Conservation (phyloP, 1,140 invertebrate species). For the Listronotus bonariensis region DNA sequence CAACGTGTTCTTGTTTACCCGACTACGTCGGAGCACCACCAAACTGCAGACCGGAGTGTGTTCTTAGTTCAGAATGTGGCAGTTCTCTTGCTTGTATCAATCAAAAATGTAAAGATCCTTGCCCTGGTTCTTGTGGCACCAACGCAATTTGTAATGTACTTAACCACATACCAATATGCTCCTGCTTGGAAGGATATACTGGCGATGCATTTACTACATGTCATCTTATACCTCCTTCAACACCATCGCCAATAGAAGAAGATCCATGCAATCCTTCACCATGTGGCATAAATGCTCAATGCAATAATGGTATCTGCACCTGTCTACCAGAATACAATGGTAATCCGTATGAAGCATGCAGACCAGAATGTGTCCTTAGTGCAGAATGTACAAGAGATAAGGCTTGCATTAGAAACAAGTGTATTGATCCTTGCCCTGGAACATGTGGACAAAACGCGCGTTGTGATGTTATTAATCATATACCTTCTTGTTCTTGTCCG, state of each 20-base stretch:
- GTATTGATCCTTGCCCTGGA: conserved; percentile 78
- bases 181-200: conserved; percentile 71
- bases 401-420: conserved; percentile 81
- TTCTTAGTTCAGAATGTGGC: conserved; percentile 73
- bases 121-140: conserved; percentile 73
- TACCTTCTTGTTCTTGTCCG: conserved; percentile 78
- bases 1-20: conserved; percentile 77
- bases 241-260: conserved; percentile 45
- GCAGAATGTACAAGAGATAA: conserved; percentile 80
- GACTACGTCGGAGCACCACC: conserved; percentile 77
- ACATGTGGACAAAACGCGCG: conserved; percentile 82
- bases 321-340: conserved; percentile 75
- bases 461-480: conserved; percentile 84
- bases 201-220: conserved; percentile 80
- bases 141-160: conserved; percentile 74
- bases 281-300: conserved; percentile 78
- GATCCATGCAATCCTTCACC: conserved; percentile 78
- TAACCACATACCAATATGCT: conserved; percentile 76
- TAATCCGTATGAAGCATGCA: conserved; percentile 79
- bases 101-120: conserved; percentile 75
- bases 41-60: conserved; percentile 74
- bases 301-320: conserved; percentile 69
- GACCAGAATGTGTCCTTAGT: conserved; percentile 80
- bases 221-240: conserved; percentile 56
- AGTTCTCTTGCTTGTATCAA: conserved; percentile 73